A percentile compares a stretch with the other conserved stretches of the same genome.
Conservation (phyloP, 2,888 invertebrate species). For the Eupelmus urozonus region DNA sequence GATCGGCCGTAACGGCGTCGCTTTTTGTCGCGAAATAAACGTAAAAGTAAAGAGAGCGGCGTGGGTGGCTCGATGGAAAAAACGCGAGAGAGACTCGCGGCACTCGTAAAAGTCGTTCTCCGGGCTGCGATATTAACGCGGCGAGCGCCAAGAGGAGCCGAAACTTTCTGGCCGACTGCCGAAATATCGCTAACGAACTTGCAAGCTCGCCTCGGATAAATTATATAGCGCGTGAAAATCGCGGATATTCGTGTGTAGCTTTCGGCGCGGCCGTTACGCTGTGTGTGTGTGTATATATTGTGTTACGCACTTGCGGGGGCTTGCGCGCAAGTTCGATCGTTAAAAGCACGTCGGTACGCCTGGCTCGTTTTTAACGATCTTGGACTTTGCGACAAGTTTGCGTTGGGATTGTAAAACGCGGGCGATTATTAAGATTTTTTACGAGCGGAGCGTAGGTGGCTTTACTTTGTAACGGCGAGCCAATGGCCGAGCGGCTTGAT, state of each 20-base stretch:
- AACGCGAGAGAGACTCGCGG: not conserved
- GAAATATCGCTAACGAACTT: constrained; percentile 12
- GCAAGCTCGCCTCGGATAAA: not conserved
- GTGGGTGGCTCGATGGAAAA: not conserved
- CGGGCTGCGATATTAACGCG: constrained; percentile 7
- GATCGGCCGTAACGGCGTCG: not conserved
- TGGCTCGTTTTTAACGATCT: constrained; percentile 17
- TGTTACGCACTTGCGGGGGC: not conserved
- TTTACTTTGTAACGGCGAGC: not conserved
- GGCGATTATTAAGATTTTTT: too few relatives aligned
- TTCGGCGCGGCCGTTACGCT: not conserved
- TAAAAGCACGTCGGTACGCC: not conserved
- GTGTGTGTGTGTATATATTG: too few relatives aligned
- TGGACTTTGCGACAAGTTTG: not conserved
- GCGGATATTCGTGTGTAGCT: not conserved
- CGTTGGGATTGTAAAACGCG: not conserved
- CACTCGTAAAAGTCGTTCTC: constrained; percentile 43
- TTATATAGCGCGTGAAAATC: constrained; percentile 31
- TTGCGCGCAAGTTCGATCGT: constrained; percentile 17
- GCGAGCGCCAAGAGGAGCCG: not conserved
- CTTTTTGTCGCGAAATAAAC: constrained; percentile 7
- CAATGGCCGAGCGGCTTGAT: too few relatives aligned
- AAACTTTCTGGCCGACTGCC: constrained; percentile 38
- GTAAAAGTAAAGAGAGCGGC: constrained; percentile 14
- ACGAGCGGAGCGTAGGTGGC: too few relatives aligned